Base-by-base conservation (phyloP, 2,888 invertebrate genomes). In the Cerastis rubricosa region DNA sequence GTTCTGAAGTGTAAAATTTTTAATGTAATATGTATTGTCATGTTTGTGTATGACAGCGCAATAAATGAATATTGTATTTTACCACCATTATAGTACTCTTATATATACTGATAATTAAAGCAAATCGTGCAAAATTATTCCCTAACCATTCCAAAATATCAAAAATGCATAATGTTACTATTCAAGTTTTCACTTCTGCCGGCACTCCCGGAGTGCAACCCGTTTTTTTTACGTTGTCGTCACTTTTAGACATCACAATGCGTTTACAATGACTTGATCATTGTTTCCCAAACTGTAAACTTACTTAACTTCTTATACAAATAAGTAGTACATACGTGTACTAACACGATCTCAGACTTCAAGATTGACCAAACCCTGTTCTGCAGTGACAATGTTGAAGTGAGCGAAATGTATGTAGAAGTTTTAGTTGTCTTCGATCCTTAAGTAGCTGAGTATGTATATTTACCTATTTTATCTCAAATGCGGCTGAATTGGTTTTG, bases 321-420 rank as follows among this genome's bases (percentile, higher is more conserved):
- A 11, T 61, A 17, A 7, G 17, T 59, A n/a, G n/a, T n/a, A n/a
- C n/a, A n/a, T n/a, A 11, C 51, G 22, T 25, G 8, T 47, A 25
- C 17, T 25, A 40, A 59, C 47, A 47, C 17, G 17, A 25, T 43
- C 4, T 29, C 12, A 9, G 29, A 47, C 25, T n/a, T 45, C 11
- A 40, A 29, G 17, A 40, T 71, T 19, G 14, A 29, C 5, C 5
- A 9, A 43, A 47, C 40, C 14, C 25, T 29, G 47, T 69, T 57
- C 57, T 79, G 54, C 14, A 14, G 19, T 69, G 70, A 69, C 25
- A 80, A 43, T 14, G 29, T 40, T 70, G 54, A 69, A 45, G 35
- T 67, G 70, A 79, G 25, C 3, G 7, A 57, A 19, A 49, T 49
- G 19, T 19, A 3, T 51, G 17, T 19, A 9, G 17, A n/a, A 40